Base-by-base conservation (phyloP, 64 coral and sea anemone species). In the Dendronephthya gigantea region DNA sequence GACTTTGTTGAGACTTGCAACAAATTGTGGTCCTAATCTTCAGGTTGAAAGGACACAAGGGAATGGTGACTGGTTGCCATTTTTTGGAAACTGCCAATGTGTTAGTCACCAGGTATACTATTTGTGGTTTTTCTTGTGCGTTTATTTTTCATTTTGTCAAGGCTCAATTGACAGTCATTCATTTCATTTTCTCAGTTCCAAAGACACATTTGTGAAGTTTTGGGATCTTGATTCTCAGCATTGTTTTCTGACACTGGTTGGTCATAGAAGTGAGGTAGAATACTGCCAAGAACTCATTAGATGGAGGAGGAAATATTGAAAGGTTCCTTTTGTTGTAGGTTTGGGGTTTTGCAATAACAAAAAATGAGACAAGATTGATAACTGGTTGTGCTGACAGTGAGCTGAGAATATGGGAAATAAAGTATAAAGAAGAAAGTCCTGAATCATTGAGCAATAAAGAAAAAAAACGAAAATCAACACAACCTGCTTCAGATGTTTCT, bases 141-240 rank as follows among this genome's bases (percentile, higher is more conserved):
- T 19, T 85, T 84, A 40, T n/a, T n/a, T n/a, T n/a, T n/a, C n/a
- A n/a, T n/a, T n/a, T n/a, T n/a, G n/a, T n/a, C n/a, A n/a, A n/a
- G n/a, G n/a, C n/a, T n/a, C n/a, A n/a, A n/a, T n/a, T n/a, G n/a
- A n/a, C 45, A 39, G 13, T 16, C 35, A 48, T 39, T 38, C 29
- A 1, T 68, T 27, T 23, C 9, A 39, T 82, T 30, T 83, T 36
- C 27, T 43, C 49, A 97, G 94, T 72, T 97, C 94, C 16, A 97
- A 97, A 85, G 94, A 97, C 45, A 97, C 88, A 32, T 90, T 97
- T 90, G 91, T 97, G 14, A 97, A 97, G 87, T 93, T 97, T 39
- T 97, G 94, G 94, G 94, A 97, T 82, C 89, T 97, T 33, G 94
- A 97, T 43, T 93, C 94, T 35, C 94, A 97, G 33, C 94, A 97